phyloP scores from a whole-genome alignment of 2,797 vertebrate genomes.

The Phataginus tricuspis region DNA sequence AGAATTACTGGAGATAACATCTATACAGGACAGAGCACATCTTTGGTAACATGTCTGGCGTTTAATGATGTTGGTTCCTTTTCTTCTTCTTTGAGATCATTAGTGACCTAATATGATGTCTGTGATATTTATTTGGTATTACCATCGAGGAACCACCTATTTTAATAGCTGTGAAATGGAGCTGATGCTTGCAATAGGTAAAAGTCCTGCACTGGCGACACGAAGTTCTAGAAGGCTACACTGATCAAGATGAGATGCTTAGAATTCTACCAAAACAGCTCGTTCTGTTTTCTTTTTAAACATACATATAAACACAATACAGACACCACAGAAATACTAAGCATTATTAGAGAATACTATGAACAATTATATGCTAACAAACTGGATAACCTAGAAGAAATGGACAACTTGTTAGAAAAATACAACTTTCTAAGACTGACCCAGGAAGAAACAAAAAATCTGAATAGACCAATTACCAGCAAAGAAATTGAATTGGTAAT shows the following conservation, averaged over 20 bases:
- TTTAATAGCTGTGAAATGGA: neutral
- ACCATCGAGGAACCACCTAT: neutral
- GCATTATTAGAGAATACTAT: no score
- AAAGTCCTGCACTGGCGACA: neutral
- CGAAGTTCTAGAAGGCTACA: neutral
- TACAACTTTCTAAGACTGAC: no score
- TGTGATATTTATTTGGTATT: neutral
- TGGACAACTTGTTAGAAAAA: no score
- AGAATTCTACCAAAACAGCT: neutral
- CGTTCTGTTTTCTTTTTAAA: neutral
- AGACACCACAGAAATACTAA: no score
- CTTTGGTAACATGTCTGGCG: neutral
- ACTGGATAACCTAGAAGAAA: no score
- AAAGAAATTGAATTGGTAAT: no score
- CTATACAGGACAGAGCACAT: neutral
- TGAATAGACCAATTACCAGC: no score
- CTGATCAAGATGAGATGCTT: neutral
- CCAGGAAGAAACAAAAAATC: no score
- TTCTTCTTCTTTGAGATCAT: slow-evolving; percentile 6
- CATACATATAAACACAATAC: neutral
- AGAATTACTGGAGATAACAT: neutral
- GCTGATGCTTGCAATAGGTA: neutral
- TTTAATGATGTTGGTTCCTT: neutral
- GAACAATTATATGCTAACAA: no score
- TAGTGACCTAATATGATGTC: neutral